These are phyloP conservation scores for Lasioglossum oenotherae DNA, from an alignment of 2,888 invertebrate genomes.

Conservation along the genomic window DNA sequence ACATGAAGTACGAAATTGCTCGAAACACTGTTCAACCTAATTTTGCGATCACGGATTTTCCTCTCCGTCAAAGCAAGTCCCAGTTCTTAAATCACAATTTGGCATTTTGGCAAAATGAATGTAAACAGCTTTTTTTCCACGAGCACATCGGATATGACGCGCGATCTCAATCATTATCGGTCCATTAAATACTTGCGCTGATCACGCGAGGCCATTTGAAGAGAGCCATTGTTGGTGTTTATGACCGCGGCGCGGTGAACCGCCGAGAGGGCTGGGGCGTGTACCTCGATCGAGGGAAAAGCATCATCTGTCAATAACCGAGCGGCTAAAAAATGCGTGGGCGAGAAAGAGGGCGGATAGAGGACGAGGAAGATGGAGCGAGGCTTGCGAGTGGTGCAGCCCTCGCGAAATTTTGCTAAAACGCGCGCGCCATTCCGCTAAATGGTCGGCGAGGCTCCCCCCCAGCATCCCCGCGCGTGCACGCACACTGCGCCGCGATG, in stretches of 20 bases:
- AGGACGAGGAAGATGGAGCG: constrained; percentile 22
- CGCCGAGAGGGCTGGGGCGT: constrained; percentile 61
- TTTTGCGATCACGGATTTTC: not conserved
- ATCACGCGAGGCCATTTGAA: constrained; percentile 46
- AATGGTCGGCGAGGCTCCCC: constrained; percentile 21
- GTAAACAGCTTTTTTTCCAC: not conserved
- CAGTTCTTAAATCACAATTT: not conserved
- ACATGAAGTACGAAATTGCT: not conserved
- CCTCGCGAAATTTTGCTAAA: constrained; percentile 53
- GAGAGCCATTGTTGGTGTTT: constrained; percentile 61
- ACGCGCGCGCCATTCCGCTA: constrained; percentile 33
- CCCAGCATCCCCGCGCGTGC: not conserved
- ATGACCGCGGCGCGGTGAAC: constrained; percentile 62
- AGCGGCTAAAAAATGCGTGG: constrained; percentile 61
- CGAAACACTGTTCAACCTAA: not conserved
- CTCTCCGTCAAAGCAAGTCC: not conserved
- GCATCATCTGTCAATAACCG: constrained; percentile 76
- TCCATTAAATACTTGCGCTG: constrained; percentile 34
- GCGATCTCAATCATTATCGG: constrained; percentile 28
- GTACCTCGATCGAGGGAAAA: constrained; percentile 68
- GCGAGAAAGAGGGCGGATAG: constrained; percentile 31
- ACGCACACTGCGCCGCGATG: not conserved
- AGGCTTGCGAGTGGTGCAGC: constrained; percentile 44
- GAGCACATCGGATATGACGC: not conserved
- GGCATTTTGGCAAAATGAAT: too few species aligned